A percentile compares a stretch with the other conserved stretches of the same genome.
These are phyloP conservation scores for Neosilurus hyrtlii DNA, from an alignment of 2,797 vertebrate genomes.

Conservation along the genomic window DNA sequence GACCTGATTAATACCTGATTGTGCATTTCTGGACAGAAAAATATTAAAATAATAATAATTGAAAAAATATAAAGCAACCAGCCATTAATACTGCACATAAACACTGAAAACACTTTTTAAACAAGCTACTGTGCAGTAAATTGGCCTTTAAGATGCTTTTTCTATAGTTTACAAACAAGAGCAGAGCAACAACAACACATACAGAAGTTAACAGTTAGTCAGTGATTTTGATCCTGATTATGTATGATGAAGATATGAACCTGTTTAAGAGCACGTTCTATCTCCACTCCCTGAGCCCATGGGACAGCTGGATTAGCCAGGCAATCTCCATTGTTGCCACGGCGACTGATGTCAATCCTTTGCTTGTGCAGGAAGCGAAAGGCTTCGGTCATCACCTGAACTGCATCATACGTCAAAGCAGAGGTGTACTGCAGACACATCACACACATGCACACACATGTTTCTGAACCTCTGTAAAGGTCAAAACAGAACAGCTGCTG, in stretches of 20 bases:
- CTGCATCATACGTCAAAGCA: slow-evolving; percentile 92
- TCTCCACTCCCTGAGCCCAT: slow-evolving; percentile 96
- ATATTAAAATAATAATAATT: background rate
- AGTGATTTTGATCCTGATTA: background rate
- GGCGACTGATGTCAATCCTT: slow-evolving; percentile 91
- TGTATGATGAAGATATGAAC: slow-evolving; percentile 58
- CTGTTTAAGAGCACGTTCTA: slow-evolving; percentile 96
- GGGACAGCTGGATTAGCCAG: slow-evolving; percentile 95
- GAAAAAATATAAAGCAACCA: background rate
- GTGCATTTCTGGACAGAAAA: background rate
- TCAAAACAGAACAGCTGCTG: background rate
- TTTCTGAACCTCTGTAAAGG: background rate
- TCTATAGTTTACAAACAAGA: background rate
- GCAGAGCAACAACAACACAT: background rate
- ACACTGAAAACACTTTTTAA: background rate
- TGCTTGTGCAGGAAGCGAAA: slow-evolving; percentile 95
- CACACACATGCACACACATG: background rate
- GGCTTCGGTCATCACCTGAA: slow-evolving; percentile 96
- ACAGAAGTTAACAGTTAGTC: background rate
- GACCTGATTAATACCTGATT: too few relatives aligned
- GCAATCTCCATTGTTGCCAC: slow-evolving; percentile 94
- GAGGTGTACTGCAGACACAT: slow-evolving; percentile 84
- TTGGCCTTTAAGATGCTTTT: background rate
- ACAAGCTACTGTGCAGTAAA: background rate
- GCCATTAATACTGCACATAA: background rate